Evolutionary conservation across 2,113 vertebrate genomes (phyloP), one percentile per base, ranked within the genome.

Genomic region (Podarcis cretensis): DNA sequence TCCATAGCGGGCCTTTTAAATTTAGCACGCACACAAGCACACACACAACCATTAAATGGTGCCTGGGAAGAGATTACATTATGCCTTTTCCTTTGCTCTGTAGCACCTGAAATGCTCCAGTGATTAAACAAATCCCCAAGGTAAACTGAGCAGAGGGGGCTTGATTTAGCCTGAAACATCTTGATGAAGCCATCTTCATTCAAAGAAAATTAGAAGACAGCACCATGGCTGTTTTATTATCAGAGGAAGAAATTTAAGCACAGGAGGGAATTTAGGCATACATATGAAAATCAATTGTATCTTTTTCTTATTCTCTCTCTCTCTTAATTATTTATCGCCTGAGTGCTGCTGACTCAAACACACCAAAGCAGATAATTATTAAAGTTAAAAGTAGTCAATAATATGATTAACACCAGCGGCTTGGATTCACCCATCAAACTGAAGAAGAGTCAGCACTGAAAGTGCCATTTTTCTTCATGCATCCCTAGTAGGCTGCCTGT

Each of bases 31-130:
- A 81, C 43, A 74, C 43, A 73, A 27, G 54, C 30, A 35, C 71
- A 83, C 65, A 68, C 63, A 40, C 21, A 37, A 90, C 32, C 54
- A 68, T 76, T 84, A 1, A 30, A 85, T 88, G 14, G 59, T 90
- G 82, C 83, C 27, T 48, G 4, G 90, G 94, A 93, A 91, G 92
- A 91, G 89, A 87, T 94, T 92, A 94, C 21, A 27, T 75, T 75
- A 43, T 88, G 27, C 43, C 88, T 83, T 79, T 89, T 71, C 77
- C 82, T 85, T 85, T 83, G 43, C 23, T n/a, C 86, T 78, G 14
- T 0, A 88, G 69, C 0, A 69, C 87, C 69, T 75, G 21, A 87
- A 93, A 96, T 37, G 25, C 69, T 81, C 89, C 43, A 81, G 76
- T 73, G 77, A 93, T 93, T 68, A 89, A 89, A 40, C 32, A 79